phyloP scores from a whole-genome alignment of 2,113 vertebrate species.

The Phyllostomus discolor region DNA sequence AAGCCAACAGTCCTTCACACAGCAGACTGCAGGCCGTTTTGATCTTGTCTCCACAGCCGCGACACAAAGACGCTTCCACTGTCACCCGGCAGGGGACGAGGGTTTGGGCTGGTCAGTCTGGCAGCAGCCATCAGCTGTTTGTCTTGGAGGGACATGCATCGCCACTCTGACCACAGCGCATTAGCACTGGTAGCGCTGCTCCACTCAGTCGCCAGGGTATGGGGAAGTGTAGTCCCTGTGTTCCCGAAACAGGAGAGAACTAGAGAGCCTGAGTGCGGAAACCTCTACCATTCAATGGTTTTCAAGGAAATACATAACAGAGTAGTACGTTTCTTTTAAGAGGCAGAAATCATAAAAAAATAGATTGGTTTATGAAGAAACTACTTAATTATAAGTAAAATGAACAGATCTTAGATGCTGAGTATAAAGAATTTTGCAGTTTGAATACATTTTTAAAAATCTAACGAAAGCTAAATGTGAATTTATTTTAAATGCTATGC shows the following conservation, averaged over 20 bases:
- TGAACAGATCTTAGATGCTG: neutral
- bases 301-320: neutral
- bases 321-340: neutral
- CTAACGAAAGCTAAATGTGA: neutral
- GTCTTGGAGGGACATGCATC: neutral
- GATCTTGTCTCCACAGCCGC: neutral
- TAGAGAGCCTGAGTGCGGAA: neutral
- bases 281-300: neutral
- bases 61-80: neutral
- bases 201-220: too few relatives aligned
- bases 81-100: neutral
- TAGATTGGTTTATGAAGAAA: neutral
- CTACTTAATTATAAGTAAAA: neutral
- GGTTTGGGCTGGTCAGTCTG: neutral
- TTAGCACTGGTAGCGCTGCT: rapidly evolving
- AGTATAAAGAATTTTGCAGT: neutral
- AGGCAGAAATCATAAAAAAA: neutral
- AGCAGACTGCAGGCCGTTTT: neutral
- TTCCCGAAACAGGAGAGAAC: neutral
- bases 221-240: neutral
- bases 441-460: neutral
- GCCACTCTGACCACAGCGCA: neutral
- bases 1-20: neutral
- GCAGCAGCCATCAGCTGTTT: neutral
- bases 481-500: neutral